A percentile compares a stretch with the other conserved stretches of the same genome.
Evolutionary conservation across 2,888 invertebrate species (phyloP).

Genomic region (Polyommatus iphigenia): DNA sequence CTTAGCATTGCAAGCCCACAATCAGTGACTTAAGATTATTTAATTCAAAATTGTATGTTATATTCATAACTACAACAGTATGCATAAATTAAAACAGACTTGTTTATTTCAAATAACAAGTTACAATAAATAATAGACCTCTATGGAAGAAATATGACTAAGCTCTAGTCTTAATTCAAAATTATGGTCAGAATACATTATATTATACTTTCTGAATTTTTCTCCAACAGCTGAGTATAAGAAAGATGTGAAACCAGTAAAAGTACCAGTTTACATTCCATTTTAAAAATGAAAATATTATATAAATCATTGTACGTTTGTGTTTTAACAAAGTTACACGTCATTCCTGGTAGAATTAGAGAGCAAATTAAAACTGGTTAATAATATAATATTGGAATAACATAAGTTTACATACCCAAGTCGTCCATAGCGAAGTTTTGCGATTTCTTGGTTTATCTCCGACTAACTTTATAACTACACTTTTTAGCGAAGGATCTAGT

Average conservation of each 20-base stretch:
- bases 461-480: neutral
- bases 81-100: too few relatives aligned
- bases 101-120: too few relatives aligned
- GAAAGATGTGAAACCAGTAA: neutral
- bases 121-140: too few relatives aligned
- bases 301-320: neutral
- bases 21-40: too few relatives aligned
- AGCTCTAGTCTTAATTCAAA: too few relatives aligned
- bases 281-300: neutral
- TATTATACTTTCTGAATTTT: neutral
- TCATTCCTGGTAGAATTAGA: conserved; percentile 50
- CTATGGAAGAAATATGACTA: too few relatives aligned
- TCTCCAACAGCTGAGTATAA: neutral
- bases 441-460: neutral
- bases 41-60: too few relatives aligned
- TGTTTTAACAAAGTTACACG: conserved; percentile 48
- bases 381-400: neutral
- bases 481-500: neutral
- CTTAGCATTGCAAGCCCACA: too few relatives aligned
- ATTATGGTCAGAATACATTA: too few relatives aligned
- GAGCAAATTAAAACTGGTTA: conserved; percentile 69
- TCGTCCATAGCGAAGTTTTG: conserved; percentile 63
- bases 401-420: conserved; percentile 64
- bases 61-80: too few relatives aligned
- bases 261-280: neutral